phyloP scores from a whole-genome alignment of 2,797 vertebrate genomes.

The Delichon dasypus region DNA sequence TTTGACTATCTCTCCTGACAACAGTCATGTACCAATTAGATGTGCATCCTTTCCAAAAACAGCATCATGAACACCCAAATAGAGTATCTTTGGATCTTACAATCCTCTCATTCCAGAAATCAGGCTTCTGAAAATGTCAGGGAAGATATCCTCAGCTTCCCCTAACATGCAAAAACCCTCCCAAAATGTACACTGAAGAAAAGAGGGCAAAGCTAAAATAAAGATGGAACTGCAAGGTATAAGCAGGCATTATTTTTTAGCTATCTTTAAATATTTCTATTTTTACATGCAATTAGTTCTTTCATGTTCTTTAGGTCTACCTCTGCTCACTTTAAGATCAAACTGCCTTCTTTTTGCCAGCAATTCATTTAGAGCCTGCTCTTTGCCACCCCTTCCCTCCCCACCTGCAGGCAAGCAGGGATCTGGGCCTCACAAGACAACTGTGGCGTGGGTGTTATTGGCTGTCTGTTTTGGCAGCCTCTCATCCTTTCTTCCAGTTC shows the following conservation, averaged over 20 bases:
- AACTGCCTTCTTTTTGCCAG: conserved; percentile 38
- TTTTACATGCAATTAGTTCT: neutral
- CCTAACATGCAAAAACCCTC: neutral
- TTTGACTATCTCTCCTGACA: neutral
- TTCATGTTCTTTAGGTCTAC: neutral
- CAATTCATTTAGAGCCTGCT: conserved; percentile 21
- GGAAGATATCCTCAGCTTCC: neutral
- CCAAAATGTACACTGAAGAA: neutral
- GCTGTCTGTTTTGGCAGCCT: conserved; percentile 60
- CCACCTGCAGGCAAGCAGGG: conserved; percentile 60
- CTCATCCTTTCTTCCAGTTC: conserved; percentile 54
- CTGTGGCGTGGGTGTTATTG: conserved; percentile 60
- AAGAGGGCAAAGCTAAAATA: neutral
- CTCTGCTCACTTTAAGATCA: conserved; percentile 36
- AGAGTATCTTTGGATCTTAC: neutral
- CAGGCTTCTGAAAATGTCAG: neutral
- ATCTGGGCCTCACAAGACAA: conserved; percentile 56
- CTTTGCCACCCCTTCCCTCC: conserved; percentile 43
- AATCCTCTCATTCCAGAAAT: neutral
- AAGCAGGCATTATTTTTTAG: neutral
- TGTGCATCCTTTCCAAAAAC: neutral
- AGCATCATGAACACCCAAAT: neutral
- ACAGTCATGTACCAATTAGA: conserved; percentile 16
- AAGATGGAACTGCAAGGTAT: neutral
- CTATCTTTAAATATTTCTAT: neutral